Evolutionary conservation across 2,113 vertebrate genomes (phyloP).

Genomic region (Eleginops maclovinus): DNA sequence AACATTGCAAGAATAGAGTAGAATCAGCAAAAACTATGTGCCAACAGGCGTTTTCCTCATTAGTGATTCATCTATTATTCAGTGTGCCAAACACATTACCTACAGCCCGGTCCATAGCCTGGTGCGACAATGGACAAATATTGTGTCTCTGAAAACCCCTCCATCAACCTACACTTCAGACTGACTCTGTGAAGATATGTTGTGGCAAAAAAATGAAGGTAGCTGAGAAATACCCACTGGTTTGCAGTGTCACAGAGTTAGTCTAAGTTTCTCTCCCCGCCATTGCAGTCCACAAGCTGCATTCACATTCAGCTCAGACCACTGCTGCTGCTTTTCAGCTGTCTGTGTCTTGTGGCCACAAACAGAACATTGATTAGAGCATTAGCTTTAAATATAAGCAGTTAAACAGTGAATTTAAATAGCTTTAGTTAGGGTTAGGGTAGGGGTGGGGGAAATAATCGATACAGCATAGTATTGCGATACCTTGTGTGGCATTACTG

Average conservation of each 20-base stretch:
- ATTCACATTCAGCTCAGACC: not conserved
- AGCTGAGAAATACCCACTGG: not conserved
- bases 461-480: too few relatives aligned
- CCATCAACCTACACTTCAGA: not conserved
- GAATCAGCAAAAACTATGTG: slow-evolving; percentile 29
- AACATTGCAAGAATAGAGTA: not conserved
- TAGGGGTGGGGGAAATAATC: too few relatives aligned
- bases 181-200: not conserved
- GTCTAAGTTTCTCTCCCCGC: not conserved
- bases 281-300: not conserved
- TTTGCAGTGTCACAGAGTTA: not conserved
- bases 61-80: slow-evolving; percentile 30
- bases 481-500: too few relatives aligned
- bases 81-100: not conserved
- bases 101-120: not conserved
- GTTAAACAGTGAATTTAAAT: too few relatives aligned
- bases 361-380: not conserved
- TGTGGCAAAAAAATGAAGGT: not conserved
- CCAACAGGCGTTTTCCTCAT: slow-evolving; percentile 11
- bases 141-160: not conserved
- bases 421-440: too few relatives aligned
- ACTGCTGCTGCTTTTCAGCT: not conserved
- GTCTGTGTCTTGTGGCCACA: not conserved
- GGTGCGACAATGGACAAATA: not conserved
- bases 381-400: too few relatives aligned